These are phyloP conservation scores for Tetanocera ferruginea DNA, from an alignment of 2,888 invertebrate genomes.

Conservation along the genomic window DNA sequence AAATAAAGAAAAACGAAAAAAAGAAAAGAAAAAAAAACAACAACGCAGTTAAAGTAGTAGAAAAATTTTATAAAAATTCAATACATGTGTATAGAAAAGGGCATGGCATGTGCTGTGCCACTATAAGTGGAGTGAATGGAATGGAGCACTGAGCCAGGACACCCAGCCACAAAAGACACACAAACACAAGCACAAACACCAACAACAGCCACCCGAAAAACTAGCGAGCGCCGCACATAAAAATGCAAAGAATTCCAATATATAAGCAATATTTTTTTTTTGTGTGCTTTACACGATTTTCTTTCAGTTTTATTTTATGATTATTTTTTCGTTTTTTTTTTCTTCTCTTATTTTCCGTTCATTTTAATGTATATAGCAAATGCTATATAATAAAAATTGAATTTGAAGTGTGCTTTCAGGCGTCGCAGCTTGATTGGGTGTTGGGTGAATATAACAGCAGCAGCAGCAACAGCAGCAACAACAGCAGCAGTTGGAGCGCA, in stretches of 20 bases:
- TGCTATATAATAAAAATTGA: slow-evolving; percentile 36
- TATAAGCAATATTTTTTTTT: slow-evolving; percentile 40
- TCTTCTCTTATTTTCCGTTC: slow-evolving; percentile 1
- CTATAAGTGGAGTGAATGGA: not conserved
- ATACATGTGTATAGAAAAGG: slow-evolving; percentile 46
- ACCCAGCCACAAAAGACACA: not conserved
- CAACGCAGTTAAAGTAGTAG: slow-evolving; percentile 23
- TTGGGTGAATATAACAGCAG: slow-evolving; percentile 18
- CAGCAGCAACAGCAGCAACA: slow-evolving; percentile 26
- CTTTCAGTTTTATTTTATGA: not conserved
- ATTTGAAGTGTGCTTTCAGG: slow-evolving; percentile 33
- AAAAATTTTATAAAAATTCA: slow-evolving; percentile 34
- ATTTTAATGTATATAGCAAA: slow-evolving; percentile 10
- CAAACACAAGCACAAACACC: not conserved
- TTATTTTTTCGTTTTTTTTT: not conserved
- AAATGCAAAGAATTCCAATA: slow-evolving; percentile 51
- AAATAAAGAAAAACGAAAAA: slow-evolving; percentile 28
- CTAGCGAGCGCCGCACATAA: slow-evolving; percentile 42
- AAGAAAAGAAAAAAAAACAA: slow-evolving; percentile 3
- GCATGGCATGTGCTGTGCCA: slow-evolving; percentile 50
- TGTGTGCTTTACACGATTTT: slow-evolving; percentile 7
- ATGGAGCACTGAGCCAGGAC: not conserved
- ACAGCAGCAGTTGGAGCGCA: slow-evolving; percentile 25
- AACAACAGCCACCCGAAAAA: not conserved
- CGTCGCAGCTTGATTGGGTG: slow-evolving; percentile 38